Evolutionary conservation across 2,888 invertebrate species (phyloP), one percentile per base, ranked within the genome.

Genomic region (Loripinus fragilis): DNA sequence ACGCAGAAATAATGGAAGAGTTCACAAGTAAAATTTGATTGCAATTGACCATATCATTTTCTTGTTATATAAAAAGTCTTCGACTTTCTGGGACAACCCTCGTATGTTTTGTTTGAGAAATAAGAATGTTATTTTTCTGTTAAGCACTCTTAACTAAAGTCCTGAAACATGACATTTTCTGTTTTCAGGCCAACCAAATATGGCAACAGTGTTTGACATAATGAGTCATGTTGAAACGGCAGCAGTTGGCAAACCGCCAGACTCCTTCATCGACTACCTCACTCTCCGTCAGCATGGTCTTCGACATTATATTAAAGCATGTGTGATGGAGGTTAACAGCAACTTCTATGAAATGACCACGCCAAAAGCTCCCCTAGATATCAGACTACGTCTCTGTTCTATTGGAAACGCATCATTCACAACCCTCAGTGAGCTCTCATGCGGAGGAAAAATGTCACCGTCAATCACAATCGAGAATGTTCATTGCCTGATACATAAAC

Each of bases 281-380:
- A 71, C 71, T 8, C 79, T 91, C 0, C 80, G 85, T 28, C 81
- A 84, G 25, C 80, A 88, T 38, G 89, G 89, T 42, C 82, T 89
- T 8, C 81, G 86, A 20, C 86, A 86, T 10, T 86, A 87, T 73
- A 78, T 84, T 25, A 89, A 90, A 74, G 90, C 89, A 20, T 84
- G 87, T 38, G 67, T 82, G 10, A 83, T 90, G 81, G 90, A 91
- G 38, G 86, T 90, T 12, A 85, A 86, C 55, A 87, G 85, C 50
- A 80, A 87, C 52, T 91, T 91, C 67, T 91, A 90, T 74, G 90
- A 91, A 71, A 85, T 84, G 15, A 89, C 88, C 1, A 90, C 90
- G 1, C 90, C 91, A 7, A 91, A 91, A 80, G 87, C 90, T 48
- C 91, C 91, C 3, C 75, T 89, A 1, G 86, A 90, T 76, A 74